Evolutionary conservation across 2,113 vertebrate genomes (phyloP).

Genomic region (Anas platyrhynchos): DNA sequence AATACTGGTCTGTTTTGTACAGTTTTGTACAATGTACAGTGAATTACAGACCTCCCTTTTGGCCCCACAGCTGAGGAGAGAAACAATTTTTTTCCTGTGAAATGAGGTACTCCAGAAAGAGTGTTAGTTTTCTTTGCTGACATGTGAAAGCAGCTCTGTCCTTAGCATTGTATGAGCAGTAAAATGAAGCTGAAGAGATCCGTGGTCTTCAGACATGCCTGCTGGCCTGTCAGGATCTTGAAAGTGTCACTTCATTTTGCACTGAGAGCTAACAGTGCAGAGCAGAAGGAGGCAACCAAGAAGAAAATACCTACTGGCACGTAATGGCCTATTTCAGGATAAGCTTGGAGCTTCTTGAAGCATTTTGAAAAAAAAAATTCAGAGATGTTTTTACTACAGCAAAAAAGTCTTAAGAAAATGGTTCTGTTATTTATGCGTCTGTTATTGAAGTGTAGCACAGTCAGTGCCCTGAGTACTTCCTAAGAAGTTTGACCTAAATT

Average conservation of each 20-base stretch:
- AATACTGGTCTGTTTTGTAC: neutral
- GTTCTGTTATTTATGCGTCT: neutral
- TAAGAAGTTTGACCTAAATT: neutral
- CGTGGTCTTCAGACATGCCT: neutral
- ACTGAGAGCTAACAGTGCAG: neutral
- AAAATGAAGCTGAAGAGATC: neutral
- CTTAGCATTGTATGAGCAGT: neutral
- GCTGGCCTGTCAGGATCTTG: neutral
- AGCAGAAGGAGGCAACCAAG: neutral
- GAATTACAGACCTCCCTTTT: neutral
- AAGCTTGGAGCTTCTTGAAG: neutral
- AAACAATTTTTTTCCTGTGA: neutral
- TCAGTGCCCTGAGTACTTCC: neutral
- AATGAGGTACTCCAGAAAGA: neutral
- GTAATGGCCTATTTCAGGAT: neutral
- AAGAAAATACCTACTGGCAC: slow-evolving; percentile 12
- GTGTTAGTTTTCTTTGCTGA: neutral
- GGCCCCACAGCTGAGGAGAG: neutral
- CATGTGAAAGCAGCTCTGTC: neutral
- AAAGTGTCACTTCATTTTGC: neutral
- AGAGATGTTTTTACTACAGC: neutral
- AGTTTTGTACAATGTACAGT: neutral
- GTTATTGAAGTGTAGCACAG: neutral
- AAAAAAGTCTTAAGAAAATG: neutral
- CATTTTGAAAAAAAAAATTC: neutral